These are phyloP conservation scores for Indicator maculatus DNA, from an alignment of 2,113 vertebrate genomes.

Conservation along the genomic window DNA sequence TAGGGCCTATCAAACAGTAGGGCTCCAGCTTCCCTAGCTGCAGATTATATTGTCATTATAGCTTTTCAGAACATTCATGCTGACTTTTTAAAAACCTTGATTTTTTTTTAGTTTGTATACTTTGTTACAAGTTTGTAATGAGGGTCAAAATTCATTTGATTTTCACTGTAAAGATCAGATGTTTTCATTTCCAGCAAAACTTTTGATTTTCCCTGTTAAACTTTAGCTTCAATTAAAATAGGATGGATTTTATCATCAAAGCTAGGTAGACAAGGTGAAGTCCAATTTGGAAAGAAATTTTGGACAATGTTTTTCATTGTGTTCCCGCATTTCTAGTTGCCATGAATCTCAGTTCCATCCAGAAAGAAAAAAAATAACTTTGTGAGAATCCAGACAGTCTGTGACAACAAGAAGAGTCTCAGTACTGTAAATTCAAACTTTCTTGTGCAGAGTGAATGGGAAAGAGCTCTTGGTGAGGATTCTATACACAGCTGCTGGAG, in stretches of 20 bases:
- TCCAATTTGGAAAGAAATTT: not conserved
- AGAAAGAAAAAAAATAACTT: not conserved
- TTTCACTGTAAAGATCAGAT: not conserved
- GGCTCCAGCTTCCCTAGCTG: constrained; percentile 55
- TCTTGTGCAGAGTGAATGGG: not conserved
- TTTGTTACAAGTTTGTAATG: constrained; percentile 9
- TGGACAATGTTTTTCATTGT: constrained; percentile 10
- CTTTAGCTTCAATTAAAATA: not conserved
- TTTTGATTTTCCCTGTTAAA: not conserved
- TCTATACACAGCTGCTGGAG: constrained; percentile 19
- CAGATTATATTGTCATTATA: constrained; percentile 38
- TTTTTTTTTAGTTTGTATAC: constrained; percentile 9
- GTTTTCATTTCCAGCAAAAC: not conserved
- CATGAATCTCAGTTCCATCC: not conserved
- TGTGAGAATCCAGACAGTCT: constrained; percentile 13
- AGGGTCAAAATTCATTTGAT: not conserved
- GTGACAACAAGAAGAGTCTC: not conserved
- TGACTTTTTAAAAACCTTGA: constrained; percentile 17
- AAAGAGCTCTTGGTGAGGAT: constrained; percentile 23
- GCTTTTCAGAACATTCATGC: constrained; percentile 33
- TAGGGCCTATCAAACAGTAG: constrained; percentile 62
- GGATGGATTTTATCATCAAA: not conserved
- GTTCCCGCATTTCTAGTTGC: not conserved
- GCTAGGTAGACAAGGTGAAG: not conserved
- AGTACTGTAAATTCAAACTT: not conserved